These are phyloP conservation scores for Mormyrus iriodes DNA, from an alignment of 2,113 vertebrate species.

Conservation along the genomic window DNA sequence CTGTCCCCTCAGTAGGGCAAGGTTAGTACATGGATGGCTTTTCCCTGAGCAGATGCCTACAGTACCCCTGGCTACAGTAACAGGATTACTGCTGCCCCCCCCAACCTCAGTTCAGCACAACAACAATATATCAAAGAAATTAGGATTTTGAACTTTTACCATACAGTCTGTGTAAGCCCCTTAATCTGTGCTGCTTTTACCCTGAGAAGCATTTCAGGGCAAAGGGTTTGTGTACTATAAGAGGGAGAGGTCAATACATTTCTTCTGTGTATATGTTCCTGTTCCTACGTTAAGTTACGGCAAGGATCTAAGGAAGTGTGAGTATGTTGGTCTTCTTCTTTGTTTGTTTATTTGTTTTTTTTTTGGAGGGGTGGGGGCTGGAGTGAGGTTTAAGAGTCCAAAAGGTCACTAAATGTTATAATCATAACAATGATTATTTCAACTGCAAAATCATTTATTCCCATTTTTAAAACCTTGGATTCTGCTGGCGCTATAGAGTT, in stretches of 20 bases:
- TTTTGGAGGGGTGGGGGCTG: background rate
- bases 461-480: background rate
- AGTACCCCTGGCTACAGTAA: background rate
- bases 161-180: background rate
- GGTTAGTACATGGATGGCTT: background rate
- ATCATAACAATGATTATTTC: background rate
- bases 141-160: conserved; percentile 1
- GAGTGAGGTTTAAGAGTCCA: background rate
- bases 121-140: conserved; percentile 23
- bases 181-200: conserved; percentile 13
- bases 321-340: background rate
- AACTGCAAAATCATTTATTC: background rate
- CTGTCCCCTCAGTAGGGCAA: background rate
- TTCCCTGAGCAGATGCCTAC: background rate
- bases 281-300: background rate
- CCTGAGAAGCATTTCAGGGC: background rate
- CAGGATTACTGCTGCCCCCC: background rate
- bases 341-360: background rate
- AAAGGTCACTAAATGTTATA: background rate
- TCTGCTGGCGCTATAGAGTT: background rate
- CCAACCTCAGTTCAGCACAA: conserved; percentile 4
- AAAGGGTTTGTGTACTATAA: background rate
- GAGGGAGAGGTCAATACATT: background rate
- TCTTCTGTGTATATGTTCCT: background rate
- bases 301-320: background rate